Conservation (phyloP, 2,113 vertebrate genomes). For the Ictalurus punctatus region DNA sequence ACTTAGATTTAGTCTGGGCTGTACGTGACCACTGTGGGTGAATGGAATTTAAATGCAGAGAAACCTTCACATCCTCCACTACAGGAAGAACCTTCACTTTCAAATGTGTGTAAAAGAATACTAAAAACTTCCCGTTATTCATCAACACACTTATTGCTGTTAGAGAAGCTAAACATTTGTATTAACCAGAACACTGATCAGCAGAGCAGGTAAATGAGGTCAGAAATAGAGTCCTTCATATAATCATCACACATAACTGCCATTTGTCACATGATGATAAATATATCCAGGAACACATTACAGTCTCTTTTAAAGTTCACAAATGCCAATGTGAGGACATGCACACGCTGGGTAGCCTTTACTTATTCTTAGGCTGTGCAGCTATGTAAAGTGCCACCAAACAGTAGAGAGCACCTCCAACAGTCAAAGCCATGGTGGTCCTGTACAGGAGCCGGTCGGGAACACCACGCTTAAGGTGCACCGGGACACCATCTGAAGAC, state of each 20-base stretch:
- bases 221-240: background rate
- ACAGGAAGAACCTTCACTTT: background rate
- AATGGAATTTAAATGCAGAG: background rate
- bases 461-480: slow-evolving; percentile 87
- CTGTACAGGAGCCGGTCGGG: slow-evolving; percentile 90
- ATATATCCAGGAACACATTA: slow-evolving; percentile 5
- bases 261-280: slow-evolving; percentile 3
- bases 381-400: slow-evolving; percentile 89
- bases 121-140: background rate
- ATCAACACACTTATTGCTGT: background rate
- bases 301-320: slow-evolving; percentile 17
- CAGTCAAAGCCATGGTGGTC: slow-evolving; percentile 93
- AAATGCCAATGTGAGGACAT: background rate
- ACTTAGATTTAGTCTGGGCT: background rate
- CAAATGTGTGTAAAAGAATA: background rate
- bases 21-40: background rate
- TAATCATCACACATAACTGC: background rate
- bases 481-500: slow-evolving; percentile 82
- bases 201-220: slow-evolving; percentile 4
- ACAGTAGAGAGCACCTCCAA: slow-evolving; percentile 90
- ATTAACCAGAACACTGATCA: no score
- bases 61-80: background rate
- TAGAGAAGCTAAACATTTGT: background rate
- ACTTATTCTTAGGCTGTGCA: slow-evolving; percentile 77
- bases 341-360: background rate